Conservation (phyloP, 1,140 invertebrate species). For the Trachymyrmex cornetzi region DNA sequence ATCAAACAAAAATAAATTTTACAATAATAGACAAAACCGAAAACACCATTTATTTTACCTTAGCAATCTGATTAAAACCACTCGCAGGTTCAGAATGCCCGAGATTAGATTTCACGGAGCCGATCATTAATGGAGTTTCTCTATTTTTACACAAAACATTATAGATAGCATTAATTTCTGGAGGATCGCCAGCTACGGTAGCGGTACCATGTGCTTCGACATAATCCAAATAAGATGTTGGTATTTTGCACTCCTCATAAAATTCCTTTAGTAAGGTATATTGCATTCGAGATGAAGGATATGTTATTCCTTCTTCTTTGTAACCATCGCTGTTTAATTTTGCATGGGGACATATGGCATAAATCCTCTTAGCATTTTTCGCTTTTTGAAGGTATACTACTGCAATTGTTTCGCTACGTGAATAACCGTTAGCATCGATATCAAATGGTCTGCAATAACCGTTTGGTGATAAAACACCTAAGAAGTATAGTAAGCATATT, state of each 20-base stretch:
- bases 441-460: no score
- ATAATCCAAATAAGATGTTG: not conserved
- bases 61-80: not conserved
- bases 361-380: no score
- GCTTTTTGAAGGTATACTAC: no score
- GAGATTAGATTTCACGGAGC: not conserved
- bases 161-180: not conserved
- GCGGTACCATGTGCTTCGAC: not conserved
- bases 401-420: no score
- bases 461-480: no score
- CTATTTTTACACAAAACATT: not conserved
- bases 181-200: not conserved
- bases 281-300: not conserved
- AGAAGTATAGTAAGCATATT: no score
- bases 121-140: not conserved
- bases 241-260: not conserved
- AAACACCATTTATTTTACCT: not conserved
- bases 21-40: not conserved
- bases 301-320: no score
- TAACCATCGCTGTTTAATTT: no score
- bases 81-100: not conserved
- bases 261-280: not conserved
- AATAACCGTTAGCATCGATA: no score
- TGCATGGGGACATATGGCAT: no score
- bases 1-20: not conserved